Conservation (phyloP, 2,888 invertebrate genomes). For the Acanthococcus lagerstroemiae region DNA sequence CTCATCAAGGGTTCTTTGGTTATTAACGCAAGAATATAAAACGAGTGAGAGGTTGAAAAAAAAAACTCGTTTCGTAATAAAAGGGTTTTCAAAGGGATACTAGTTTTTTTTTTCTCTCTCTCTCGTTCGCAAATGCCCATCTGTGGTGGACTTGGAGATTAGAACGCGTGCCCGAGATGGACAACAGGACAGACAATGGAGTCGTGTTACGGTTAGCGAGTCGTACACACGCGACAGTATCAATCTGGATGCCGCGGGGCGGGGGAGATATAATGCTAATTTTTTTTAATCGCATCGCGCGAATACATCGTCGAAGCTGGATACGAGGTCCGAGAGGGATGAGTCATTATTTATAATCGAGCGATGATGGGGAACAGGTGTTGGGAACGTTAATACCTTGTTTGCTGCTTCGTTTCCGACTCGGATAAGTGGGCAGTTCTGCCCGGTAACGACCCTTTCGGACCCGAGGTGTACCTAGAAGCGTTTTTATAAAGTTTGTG, state of each 20-base stretch:
- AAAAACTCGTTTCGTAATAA: slow-evolving; percentile 18
- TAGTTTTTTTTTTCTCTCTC: background rate
- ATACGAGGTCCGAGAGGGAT: background rate
- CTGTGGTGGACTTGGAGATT: slow-evolving; percentile 4
- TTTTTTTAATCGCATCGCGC: background rate
- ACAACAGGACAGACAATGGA: background rate
- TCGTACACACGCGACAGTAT: background rate
- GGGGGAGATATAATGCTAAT: background rate
- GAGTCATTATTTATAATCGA: too few relatives aligned
- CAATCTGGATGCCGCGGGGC: too few relatives aligned
- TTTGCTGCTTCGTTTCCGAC: too few relatives aligned
- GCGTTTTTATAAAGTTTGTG: too few relatives aligned
- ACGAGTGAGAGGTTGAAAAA: background rate
- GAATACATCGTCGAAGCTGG: background rate
- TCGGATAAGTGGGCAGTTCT: too few relatives aligned
- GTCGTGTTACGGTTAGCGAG: background rate
- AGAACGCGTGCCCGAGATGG: background rate
- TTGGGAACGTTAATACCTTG: too few relatives aligned
- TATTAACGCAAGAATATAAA: slow-evolving; percentile 11
- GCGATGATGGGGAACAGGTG: too few relatives aligned
- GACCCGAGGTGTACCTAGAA: too few relatives aligned
- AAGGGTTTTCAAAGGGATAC: slow-evolving; percentile 5
- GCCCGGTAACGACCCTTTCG: too few relatives aligned
- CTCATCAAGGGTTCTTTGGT: slow-evolving; percentile 23
- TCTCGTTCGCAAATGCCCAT: slow-evolving; percentile 1